phyloP scores from a whole-genome alignment of 1,140 invertebrate species.

The Arctopsyche grandis region DNA sequence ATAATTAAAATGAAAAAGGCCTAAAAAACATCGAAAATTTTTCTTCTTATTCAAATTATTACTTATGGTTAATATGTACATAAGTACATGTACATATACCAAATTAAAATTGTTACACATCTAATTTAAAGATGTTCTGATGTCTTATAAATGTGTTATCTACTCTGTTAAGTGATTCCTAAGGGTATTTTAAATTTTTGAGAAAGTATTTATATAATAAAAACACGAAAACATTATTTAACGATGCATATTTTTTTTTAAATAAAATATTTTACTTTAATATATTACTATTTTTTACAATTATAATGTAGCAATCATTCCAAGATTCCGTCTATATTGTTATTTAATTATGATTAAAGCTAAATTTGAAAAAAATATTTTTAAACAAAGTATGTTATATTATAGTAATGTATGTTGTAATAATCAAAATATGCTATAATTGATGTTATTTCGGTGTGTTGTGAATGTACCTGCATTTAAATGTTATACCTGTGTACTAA shows the following conservation, averaged over 20 bases:
- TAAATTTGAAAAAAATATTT: too few relatives aligned
- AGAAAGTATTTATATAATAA: conserved; percentile 12
- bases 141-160: not conserved
- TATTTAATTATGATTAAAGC: too few relatives aligned
- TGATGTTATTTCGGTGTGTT: conserved; percentile 3
- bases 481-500: conserved; percentile 38
- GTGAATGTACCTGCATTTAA: conserved; percentile 41
- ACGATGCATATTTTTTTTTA: not conserved
- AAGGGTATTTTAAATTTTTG: conserved; percentile 13
- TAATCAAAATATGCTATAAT: not conserved
- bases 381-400: too few relatives aligned
- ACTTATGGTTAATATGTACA: too few relatives aligned
- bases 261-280: too few relatives aligned
- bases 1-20: not conserved
- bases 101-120: not conserved
- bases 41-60: too few relatives aligned
- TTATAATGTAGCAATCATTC: not conserved
- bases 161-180: conserved; percentile 6
- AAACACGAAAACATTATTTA: too few relatives aligned
- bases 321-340: not conserved
- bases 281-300: not conserved
- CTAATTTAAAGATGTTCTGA: not conserved
- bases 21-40: not conserved
- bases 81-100: too few relatives aligned
- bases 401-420: too few relatives aligned